Evolutionary conservation across 2,888 invertebrate species (phyloP), one percentile per base, ranked within the genome.

Genomic region (Himalopsyche anomala): DNA sequence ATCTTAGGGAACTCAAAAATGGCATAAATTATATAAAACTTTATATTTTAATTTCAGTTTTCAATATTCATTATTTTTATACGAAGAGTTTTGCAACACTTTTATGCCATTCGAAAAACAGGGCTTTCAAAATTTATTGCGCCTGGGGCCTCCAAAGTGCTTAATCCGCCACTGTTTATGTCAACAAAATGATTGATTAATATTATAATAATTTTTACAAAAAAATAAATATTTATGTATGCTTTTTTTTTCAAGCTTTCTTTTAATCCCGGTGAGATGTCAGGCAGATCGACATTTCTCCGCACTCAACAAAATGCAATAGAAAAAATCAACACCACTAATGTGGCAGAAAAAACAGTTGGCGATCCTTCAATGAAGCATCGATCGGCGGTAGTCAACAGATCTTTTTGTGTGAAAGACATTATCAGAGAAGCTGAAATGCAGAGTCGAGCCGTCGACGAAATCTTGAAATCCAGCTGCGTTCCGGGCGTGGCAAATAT

Each of bases 211-310:
- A 51, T 51, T 51, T 51, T 51, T 51, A 51, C 51, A 51, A 51
- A 51, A 51, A 15, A 15, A 8, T 15, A 51, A 12, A 51, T 51
- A 51, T 51, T 15, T 51, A 15, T 51, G 2, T 51, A 12, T 6
- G 17, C 19, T 38, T 0, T 82, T 28, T 84, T 87, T 54, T n/a
- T n/a, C n/a, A 51, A 87, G 87, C 81, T 88, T 42, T 88, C 88
- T 2, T 88, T 88, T 55, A 87, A 88, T 86, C 87, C 87, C 17
- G 56, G 80, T 12, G 88, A 88, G 80, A 87, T 88, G 42, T 54
- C 87, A n/a, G 88, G 85, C 17, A 86, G 87, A 83, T 88, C 88
- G 8, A 88, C 88, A 36, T 69, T 51, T 55, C 40, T 81, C 36
- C 28, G 56, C 19, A 36, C 38, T 74, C 28, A 38, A 45, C 4